Base-by-base conservation (phyloP, 2,797 vertebrate genomes). In the Cuculus canorus region DNA sequence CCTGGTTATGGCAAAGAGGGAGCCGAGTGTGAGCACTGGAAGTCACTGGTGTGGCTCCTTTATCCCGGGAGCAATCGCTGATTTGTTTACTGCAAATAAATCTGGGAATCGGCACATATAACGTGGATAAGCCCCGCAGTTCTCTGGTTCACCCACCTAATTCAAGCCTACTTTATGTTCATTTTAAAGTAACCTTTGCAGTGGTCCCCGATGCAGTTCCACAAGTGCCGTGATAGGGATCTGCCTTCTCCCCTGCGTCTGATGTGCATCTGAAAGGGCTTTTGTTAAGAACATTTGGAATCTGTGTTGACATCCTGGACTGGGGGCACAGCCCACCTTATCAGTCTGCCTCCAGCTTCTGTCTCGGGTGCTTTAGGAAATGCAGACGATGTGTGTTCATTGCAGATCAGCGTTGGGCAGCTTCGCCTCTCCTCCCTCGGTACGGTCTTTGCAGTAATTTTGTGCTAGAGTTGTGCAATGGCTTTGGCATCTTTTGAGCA, bases 1-100 rank as follows among this genome's bases (percentile, higher is more conserved):
- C 35, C 43, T 15, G 32, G 1, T 0, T 5, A 0, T 1, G 70
- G 32, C 10, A 23, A 13, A 71, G 14, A 16, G 7, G 0, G 27
- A 23, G 69, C 33, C 24, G 21, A 2, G 25, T 1, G 7, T 4
- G 59, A 24, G 69, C 13, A 0, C 33, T 27, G 47, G 47, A 8
- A 39, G 30, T 14, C 23, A 4, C 76, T n/a, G 2, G 17, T 0
- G 17, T 8, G 59, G 66, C 39, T 45, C 2, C 24, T 35, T 50
- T 22, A 8, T 45, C 57, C 45, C 9, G 52, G 88, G 43, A 82
- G 71, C 35, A 0, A 30, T 61, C 8, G 1, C 30, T 41, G 47
- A 16, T 54, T 41, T 8, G 17, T 33, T 1, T 32, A 3, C 72
- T 72, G 71, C 70, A 18, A 28, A 18, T 4, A 18, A 56, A 30